A percentile compares a stretch with the other conserved stretches of the same genome.
Evolutionary conservation across 1,140 invertebrate genomes (phyloP).

Genomic region (Eumeta japonica): DNA sequence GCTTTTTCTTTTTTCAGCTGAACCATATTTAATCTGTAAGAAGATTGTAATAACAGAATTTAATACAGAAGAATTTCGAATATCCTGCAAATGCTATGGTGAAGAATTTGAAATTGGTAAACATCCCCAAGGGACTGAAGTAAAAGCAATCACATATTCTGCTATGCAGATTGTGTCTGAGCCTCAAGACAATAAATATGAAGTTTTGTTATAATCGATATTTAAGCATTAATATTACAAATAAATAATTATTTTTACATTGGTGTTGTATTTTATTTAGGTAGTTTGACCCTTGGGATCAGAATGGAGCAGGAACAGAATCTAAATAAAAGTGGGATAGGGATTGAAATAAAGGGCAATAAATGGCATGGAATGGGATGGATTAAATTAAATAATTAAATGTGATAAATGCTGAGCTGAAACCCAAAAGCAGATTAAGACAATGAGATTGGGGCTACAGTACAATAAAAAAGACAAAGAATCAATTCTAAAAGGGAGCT

Average conservation of each 20-base stretch:
- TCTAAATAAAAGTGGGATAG: no score
- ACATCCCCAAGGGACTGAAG: conserved; percentile 95
- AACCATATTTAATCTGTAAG: conserved; percentile 75
- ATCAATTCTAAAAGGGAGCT: no score
- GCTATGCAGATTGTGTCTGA: conserved; percentile 96
- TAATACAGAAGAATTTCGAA: conserved; percentile 79
- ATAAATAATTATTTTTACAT: conserved; percentile 24
- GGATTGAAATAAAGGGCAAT: no score
- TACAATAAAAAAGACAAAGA: no score
- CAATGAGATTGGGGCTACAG: no score
- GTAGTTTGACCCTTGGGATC: no score
- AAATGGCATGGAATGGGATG: no score
- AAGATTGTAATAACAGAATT: conserved; percentile 89
- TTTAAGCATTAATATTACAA: conserved; percentile 51
- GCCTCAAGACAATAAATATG: conserved; percentile 66
- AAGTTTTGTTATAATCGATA: conserved; percentile 98
- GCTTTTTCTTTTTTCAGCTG: conserved; percentile 90
- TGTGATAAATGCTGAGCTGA: no score
- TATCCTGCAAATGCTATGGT: conserved; percentile 86
- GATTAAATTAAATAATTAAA: no score
- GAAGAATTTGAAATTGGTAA: conserved; percentile 91
- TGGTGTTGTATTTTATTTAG: conserved; percentile 17
- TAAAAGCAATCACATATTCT: conserved; percentile 99
- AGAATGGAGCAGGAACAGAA: no score
- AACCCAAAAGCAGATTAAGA: no score